Evolutionary conservation across 2,888 invertebrate genomes (phyloP).

Genomic region (Diaperis boleti): DNA sequence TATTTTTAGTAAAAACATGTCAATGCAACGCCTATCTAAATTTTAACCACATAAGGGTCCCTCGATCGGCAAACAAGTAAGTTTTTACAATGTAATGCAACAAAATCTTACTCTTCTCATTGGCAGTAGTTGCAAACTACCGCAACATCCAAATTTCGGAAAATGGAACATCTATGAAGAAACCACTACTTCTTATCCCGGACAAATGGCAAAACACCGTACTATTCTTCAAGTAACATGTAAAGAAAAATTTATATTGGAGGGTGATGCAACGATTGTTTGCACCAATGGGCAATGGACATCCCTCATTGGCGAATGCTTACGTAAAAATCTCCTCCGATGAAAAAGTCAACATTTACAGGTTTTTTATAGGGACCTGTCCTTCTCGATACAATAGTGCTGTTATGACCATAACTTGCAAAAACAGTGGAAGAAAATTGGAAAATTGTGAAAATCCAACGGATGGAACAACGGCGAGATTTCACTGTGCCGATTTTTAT

Average conservation of each 20-base stretch:
- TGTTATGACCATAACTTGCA: constrained; percentile 46
- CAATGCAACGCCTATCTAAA: no score
- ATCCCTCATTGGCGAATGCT: constrained; percentile 44
- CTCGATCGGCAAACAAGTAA: no score
- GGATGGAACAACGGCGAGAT: constrained; percentile 49
- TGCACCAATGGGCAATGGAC: constrained; percentile 40
- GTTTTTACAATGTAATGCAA: no score
- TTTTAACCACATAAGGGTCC: no score
- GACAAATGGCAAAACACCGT: constrained; percentile 3
- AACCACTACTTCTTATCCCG: neutral
- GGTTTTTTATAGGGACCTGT: constrained; percentile 10
- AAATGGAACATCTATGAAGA: constrained; percentile 15
- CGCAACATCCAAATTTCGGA: constrained; percentile 11
- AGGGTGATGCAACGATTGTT: constrained; percentile 4
- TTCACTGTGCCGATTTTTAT: constrained; percentile 53
- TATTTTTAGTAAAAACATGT: no score
- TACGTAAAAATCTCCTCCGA: constrained; percentile 37
- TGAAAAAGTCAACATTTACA: neutral
- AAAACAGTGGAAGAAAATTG: neutral
- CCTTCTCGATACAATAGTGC: constrained; percentile 23
- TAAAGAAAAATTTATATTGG: constrained; percentile 6
- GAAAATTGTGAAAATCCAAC: constrained; percentile 46
- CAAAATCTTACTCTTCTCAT: no score
- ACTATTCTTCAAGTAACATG: constrained; percentile 13
- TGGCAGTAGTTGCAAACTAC: constrained; percentile 15